phyloP scores from a whole-genome alignment of 1,140 invertebrate genomes.

The Aphelenchoides fujianensis region DNA sequence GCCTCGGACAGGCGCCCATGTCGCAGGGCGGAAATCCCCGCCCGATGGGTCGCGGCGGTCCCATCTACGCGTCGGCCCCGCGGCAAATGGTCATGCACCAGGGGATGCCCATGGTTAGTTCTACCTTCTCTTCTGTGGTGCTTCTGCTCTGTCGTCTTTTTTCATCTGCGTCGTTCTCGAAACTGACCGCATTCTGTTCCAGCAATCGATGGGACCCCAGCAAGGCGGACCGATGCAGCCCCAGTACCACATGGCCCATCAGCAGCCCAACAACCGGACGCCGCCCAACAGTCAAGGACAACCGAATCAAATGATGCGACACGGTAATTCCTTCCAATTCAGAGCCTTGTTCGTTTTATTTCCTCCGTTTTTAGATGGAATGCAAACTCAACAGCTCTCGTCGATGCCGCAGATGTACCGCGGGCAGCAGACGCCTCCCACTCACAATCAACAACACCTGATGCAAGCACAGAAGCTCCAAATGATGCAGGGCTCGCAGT shows the following conservation, averaged over 20 bases:
- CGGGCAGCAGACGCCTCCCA: background rate
- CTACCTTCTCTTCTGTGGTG: background rate
- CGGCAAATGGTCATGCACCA: background rate
- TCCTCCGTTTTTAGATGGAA: too few relatives aligned
- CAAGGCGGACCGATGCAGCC: background rate
- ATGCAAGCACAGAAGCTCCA: slow-evolving; percentile 3
- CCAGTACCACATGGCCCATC: background rate
- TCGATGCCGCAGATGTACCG: slow-evolving; percentile 5
- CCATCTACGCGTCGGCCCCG: background rate
- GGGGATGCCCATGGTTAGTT: slow-evolving; percentile 12
- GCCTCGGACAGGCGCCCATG: background rate
- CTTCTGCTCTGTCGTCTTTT: background rate
- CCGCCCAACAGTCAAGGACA: slow-evolving; percentile 5
- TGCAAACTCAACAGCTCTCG: background rate
- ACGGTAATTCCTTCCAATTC: too few relatives aligned
- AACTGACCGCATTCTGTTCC: background rate
- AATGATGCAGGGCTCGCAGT: slow-evolving; percentile 3
- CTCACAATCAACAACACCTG: background rate
- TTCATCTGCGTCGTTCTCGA: background rate
- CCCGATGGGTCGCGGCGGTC: background rate
- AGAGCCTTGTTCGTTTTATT: too few relatives aligned
- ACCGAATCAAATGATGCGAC: background rate
- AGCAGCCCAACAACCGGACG: background rate
- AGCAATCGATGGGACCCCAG: background rate
- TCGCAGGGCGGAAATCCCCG: background rate